Conservation (phyloP, 2,888 invertebrate species). For the Drosophila subsilvestris region DNA sequence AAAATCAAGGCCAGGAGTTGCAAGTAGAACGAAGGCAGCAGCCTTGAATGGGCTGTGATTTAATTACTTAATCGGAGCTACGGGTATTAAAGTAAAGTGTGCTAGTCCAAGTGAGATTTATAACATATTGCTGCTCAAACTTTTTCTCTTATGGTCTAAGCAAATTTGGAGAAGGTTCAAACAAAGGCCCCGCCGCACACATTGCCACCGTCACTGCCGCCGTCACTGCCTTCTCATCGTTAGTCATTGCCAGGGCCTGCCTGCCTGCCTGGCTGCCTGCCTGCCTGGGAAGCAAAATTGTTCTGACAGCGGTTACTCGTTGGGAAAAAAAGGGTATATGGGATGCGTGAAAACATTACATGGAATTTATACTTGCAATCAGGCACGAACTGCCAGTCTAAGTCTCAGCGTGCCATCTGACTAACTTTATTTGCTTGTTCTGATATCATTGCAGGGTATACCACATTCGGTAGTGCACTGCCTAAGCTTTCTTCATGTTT, state of each 20-base stretch:
- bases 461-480: background rate
- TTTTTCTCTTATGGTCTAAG: constrained; percentile 1
- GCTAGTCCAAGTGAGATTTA: background rate
- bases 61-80: background rate
- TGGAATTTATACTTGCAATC: background rate
- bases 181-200: constrained; percentile 8
- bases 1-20: background rate
- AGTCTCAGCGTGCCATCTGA: no score
- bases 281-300: constrained; percentile 58
- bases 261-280: constrained; percentile 15
- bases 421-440: background rate
- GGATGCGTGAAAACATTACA: background rate
- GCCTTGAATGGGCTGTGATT: background rate
- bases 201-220: background rate
- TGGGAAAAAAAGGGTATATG: background rate
- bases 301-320: constrained; percentile 35
- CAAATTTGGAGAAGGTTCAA: constrained; percentile 27
- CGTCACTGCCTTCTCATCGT: constrained; percentile 37
- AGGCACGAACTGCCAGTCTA: no score
- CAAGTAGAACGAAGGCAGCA: background rate
- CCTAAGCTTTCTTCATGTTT: constrained; percentile 44
- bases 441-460: background rate
- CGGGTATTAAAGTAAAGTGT: background rate
- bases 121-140: background rate
- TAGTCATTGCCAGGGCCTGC: constrained; percentile 43